Base-by-base conservation (phyloP, 2,888 invertebrate species). In the Agrilus biguttatus region DNA sequence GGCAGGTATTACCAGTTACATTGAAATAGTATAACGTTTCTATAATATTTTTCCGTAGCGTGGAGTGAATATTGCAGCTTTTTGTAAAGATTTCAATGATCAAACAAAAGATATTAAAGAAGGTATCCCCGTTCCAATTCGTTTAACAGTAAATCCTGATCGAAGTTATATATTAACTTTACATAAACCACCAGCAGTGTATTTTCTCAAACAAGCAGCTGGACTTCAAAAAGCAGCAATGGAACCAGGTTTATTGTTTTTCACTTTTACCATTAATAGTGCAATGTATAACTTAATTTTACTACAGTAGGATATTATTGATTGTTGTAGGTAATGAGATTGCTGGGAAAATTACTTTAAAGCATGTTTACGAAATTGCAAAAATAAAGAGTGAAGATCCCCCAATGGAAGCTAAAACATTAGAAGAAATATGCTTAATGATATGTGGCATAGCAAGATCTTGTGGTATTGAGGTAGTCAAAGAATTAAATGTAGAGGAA, bases 301-400 rank as follows among this genome's bases (percentile, higher is more conserved):
- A 33, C 28, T 43, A 23, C 33, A n/a, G n/a, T n/a, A n/a, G n/a
- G n/a, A n/a, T n/a, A n/a, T n/a, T 28, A 35, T 34, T 33, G 36
- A 39, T 40, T 44, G 33, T 48, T 64, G 35, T 56, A 83, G 89
- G 78, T 0, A 71, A 67, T 41, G 91, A 95, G 66, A 67, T 77
- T 21, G 77, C 83, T 53, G 98, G 98, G 1, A 91, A 83, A 71
- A 77, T 98, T 44, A 89, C 93, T 1, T 59, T 89, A 1, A 97
- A 93, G 63, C 98, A 98, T 67, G 66, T 98, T 12, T 98, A 95
- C 67, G 98, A 99, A 76, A 98, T 98, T 60, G 97, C 98, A 0
- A 75, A 80, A 65, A 85, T 98, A n/a, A 97, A 98, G 67, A 73
- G 79, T n/a, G 70, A 83, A 60, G 96, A 97, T 67, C 85, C 87